Conservation (phyloP, 2,797 vertebrate genomes). For the Enteromius treurensis region DNA sequence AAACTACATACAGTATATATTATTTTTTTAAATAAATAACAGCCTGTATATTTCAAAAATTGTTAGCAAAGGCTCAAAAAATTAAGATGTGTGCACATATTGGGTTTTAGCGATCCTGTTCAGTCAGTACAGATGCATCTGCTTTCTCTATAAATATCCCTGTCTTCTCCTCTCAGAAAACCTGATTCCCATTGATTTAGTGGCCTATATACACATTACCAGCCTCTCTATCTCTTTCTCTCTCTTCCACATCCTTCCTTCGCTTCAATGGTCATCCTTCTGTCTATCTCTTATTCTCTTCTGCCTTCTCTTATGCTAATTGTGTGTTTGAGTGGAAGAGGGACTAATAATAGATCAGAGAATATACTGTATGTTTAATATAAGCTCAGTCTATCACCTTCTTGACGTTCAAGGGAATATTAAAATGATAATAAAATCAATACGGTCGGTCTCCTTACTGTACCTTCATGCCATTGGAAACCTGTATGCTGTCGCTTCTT, state of each 20-base stretch:
- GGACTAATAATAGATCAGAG: constrained; percentile 75
- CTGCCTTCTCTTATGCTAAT: constrained; percentile 39
- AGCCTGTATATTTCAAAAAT: no score
- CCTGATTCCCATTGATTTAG: constrained; percentile 85
- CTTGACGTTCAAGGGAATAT: constrained; percentile 5
- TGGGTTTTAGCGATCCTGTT: constrained; percentile 18
- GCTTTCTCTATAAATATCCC: constrained; percentile 75
- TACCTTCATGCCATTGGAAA: not conserved
- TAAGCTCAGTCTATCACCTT: constrained; percentile 3
- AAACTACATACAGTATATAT: no score
- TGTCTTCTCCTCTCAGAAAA: constrained; percentile 75
- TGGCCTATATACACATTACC: constrained; percentile 82
- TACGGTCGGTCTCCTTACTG: not conserved
- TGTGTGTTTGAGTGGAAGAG: constrained; percentile 64
- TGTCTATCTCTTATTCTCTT: constrained; percentile 63
- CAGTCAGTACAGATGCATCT: constrained; percentile 18
- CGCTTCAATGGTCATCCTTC: constrained; percentile 60
- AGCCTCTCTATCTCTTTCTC: constrained; percentile 57
- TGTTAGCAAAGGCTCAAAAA: not conserved
- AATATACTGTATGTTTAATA: constrained; percentile 60
- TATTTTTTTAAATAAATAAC: no score
- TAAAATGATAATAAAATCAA: not conserved
- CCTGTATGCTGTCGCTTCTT: not conserved
- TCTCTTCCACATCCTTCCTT: constrained; percentile 14
- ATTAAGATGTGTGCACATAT: not conserved